Conservation (phyloP, 2,113 vertebrate species). For the Pteruthius melanotis region DNA sequence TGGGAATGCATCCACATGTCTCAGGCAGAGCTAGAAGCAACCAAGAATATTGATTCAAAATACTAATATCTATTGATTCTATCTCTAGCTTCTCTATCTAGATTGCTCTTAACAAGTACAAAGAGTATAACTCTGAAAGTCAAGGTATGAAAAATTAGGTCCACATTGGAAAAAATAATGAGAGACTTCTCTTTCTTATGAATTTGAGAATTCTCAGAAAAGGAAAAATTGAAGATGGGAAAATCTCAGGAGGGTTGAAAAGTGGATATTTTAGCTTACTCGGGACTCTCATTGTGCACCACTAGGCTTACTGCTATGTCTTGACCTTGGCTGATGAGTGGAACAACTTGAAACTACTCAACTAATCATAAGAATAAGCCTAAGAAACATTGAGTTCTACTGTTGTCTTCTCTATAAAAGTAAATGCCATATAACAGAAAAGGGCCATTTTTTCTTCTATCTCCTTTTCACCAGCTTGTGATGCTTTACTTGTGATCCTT, state of each 20-base stretch:
- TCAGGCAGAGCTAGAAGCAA: neutral
- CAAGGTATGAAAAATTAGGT: neutral
- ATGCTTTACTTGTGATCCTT: neutral
- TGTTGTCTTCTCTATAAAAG: neutral
- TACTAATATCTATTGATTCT: neutral
- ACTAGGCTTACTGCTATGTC: neutral
- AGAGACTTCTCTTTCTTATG: neutral
- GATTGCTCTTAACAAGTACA: neutral
- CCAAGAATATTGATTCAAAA: neutral
- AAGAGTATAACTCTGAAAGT: neutral
- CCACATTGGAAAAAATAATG: neutral
- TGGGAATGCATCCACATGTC: neutral
- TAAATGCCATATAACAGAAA: neutral
- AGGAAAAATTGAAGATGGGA: neutral
- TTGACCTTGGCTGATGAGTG: neutral
- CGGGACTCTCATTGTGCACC: neutral
- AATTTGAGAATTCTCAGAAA: neutral
- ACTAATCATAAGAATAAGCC: neutral
- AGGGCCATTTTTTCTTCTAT: neutral
- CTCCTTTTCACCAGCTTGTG: neutral
- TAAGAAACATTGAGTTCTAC: neutral
- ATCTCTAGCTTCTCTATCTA: neutral
- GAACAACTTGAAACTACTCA: neutral
- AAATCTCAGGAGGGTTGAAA: neutral
- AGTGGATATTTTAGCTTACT: neutral